Conservation (phyloP, 2,888 invertebrate species). For the Dioctria linearis region DNA sequence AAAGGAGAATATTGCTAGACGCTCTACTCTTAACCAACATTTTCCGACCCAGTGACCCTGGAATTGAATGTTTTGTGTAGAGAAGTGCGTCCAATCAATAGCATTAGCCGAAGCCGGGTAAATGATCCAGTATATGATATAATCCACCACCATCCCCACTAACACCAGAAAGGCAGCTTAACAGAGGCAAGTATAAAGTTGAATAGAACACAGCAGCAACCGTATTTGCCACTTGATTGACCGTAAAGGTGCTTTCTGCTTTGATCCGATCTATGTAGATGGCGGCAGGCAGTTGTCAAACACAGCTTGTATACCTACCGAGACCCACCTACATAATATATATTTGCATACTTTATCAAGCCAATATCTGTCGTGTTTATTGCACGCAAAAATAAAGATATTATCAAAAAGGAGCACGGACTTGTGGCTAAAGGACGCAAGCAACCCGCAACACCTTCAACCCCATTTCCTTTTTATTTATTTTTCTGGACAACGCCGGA, state of each 20-base stretch:
- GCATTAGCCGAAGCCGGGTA: slow-evolving; percentile 57
- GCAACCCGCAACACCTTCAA: not conserved
- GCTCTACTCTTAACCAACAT: slow-evolving; percentile 54
- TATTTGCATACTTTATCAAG: slow-evolving; percentile 1
- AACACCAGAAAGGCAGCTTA: slow-evolving; percentile 10
- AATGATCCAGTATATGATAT: slow-evolving; percentile 43
- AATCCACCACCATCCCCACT: not conserved
- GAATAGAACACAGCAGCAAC: not conserved
- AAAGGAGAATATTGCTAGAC: slow-evolving; percentile 13
- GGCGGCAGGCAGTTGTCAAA: slow-evolving; percentile 4
- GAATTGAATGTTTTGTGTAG: slow-evolving; percentile 46
- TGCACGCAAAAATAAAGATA: slow-evolving; percentile 17
- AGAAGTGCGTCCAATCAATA: slow-evolving; percentile 43
- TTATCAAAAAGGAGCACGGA: slow-evolving; percentile 8
- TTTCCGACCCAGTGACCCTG: slow-evolving; percentile 55
- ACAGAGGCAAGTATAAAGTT: not conserved
- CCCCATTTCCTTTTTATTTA: slow-evolving; percentile 2
- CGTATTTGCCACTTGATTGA: slow-evolving; percentile 53
- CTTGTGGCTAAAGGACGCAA: not conserved
- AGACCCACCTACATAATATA: too few relatives aligned
- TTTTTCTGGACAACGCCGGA: slow-evolving; percentile 30
- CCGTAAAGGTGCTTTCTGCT: slow-evolving; percentile 44
- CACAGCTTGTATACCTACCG: not conserved
- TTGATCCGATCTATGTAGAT: slow-evolving; percentile 45
- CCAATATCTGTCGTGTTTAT: slow-evolving; percentile 1